Percentiles rank a stretch among this genome's conserved stretches.
Conservation (phyloP, 1,140 invertebrate genomes). For the Zaprionus lachaisei region DNA sequence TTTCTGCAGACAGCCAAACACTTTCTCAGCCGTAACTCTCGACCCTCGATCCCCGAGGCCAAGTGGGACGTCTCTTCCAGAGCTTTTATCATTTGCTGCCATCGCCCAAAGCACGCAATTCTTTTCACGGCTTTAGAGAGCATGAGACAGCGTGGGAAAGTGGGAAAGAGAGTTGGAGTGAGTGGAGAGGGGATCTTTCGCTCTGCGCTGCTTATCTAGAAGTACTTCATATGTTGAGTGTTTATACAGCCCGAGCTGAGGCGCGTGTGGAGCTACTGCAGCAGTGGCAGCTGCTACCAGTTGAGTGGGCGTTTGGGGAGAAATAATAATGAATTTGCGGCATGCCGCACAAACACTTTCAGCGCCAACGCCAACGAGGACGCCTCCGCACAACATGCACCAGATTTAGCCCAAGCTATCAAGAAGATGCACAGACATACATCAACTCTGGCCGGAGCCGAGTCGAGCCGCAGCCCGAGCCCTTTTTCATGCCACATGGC, state of each 20-base stretch:
- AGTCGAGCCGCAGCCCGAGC: slow-evolving; percentile 30
- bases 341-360: slow-evolving; percentile 76
- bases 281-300: slow-evolving; percentile 26
- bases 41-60: background rate
- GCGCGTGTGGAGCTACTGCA: background rate
- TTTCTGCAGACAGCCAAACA: background rate
- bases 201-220: slow-evolving; percentile 30
- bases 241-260: slow-evolving; percentile 33
- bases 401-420: slow-evolving; percentile 73
- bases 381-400: slow-evolving; percentile 64
- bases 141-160: background rate
- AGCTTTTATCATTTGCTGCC: background rate
- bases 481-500: slow-evolving; percentile 23
- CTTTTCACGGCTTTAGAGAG: background rate
- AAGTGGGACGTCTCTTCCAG: background rate
- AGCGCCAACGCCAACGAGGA: slow-evolving; percentile 17
- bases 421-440: slow-evolving; percentile 72
- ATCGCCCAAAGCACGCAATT: background rate
- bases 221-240: slow-evolving; percentile 46
- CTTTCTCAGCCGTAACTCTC: background rate
- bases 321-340: slow-evolving; percentile 82
- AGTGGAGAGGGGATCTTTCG: background rate
- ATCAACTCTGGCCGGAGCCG: slow-evolving; percentile 39
- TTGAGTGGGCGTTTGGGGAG: slow-evolving; percentile 27
- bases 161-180: background rate